phyloP scores from a whole-genome alignment of 1,140 invertebrate species.

The Lethocerus indicus region DNA sequence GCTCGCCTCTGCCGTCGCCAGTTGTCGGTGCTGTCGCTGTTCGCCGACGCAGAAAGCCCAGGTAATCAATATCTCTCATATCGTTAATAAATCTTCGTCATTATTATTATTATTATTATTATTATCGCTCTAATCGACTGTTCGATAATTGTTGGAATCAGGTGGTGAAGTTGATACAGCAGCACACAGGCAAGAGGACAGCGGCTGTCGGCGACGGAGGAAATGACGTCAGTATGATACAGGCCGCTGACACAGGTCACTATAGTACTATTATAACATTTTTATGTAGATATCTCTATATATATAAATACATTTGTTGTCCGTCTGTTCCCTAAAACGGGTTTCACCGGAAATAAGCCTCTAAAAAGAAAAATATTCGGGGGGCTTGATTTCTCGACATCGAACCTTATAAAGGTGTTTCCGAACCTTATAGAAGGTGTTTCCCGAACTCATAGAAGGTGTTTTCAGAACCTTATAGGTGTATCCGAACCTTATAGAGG shows the following conservation, averaged over 20 bases:
- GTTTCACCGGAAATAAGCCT: no score
- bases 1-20: slow-evolving; percentile 77
- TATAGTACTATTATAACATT: neutral
- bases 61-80: slow-evolving; percentile 5
- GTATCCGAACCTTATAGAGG: no score
- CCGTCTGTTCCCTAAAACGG: no score
- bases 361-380: no score
- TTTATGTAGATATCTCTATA: neutral
- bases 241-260: slow-evolving; percentile 81
- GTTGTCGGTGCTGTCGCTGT: slow-evolving; percentile 92
- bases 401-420: no score
- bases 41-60: slow-evolving; percentile 98
- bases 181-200: slow-evolving; percentile 68
- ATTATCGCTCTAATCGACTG: no score
- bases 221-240: slow-evolving; percentile 84
- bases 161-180: slow-evolving; percentile 79
- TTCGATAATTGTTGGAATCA: slow-evolving; percentile 1
- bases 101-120: neutral
- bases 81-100: neutral
- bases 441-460: no score
- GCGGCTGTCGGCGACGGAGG: slow-evolving; percentile 74
- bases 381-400: no score
- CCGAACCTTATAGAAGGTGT: no score
- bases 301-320: no score
- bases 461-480: no score